Conservation (phyloP, 2,797 vertebrate genomes). For the Anableps anableps region DNA sequence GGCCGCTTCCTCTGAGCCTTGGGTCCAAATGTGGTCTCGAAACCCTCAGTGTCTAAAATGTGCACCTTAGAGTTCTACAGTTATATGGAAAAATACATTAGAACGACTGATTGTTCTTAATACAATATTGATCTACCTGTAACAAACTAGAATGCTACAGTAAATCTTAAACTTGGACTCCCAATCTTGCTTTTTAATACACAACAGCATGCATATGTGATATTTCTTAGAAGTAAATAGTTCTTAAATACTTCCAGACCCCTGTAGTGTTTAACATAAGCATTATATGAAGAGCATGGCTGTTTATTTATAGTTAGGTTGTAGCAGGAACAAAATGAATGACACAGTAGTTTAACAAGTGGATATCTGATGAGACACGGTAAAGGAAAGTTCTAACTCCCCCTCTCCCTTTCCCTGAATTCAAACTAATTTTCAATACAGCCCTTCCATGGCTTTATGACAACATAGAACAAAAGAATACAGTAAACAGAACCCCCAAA, state of each 20-base stretch:
- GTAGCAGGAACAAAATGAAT: neutral
- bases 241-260: neutral
- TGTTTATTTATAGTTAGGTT: neutral
- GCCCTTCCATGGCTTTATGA: conserved; percentile 13
- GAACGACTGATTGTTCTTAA: neutral
- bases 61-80: conserved; percentile 93
- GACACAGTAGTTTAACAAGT: neutral
- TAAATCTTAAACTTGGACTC: neutral
- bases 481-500: conserved; percentile 39
- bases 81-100: neutral
- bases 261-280: no score
- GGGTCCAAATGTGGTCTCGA: conserved; percentile 94
- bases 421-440: conserved; percentile 18
- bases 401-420: neutral
- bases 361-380: neutral
- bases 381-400: neutral
- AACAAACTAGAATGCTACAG: neutral
- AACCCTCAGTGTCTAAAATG: conserved; percentile 96
- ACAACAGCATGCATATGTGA: neutral
- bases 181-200: neutral
- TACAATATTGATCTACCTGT: neutral
- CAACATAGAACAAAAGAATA: conserved; percentile 36
- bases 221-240: neutral
- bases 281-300: no score
- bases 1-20: conserved; percentile 95